Evolutionary conservation across 2,888 invertebrate species (phyloP).

Genomic region (Volucella inanis): DNA sequence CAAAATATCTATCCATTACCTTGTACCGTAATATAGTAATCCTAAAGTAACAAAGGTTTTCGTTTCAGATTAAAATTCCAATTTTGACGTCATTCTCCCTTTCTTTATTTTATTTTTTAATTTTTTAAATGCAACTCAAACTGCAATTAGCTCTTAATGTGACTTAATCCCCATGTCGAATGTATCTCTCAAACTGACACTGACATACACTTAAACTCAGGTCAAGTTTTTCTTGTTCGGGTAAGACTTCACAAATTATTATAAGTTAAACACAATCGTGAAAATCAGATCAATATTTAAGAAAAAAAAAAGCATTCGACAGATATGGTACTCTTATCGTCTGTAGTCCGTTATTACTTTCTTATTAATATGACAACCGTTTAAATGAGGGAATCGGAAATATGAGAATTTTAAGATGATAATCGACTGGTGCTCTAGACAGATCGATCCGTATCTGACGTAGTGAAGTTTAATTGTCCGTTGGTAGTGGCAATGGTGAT

Average conservation of each 20-base stretch:
- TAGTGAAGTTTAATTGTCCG: slow-evolving; percentile 1
- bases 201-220: slow-evolving; percentile 4
- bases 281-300: slow-evolving; percentile 48
- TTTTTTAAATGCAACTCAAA: slow-evolving; percentile 14
- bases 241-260: slow-evolving; percentile 1
- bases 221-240: slow-evolving; percentile 22
- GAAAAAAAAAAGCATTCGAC: slow-evolving; percentile 13
- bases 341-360: slow-evolving; percentile 29
- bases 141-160: slow-evolving; percentile 10
- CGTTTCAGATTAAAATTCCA: no score
- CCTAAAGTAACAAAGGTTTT: no score
- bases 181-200: slow-evolving; percentile 1
- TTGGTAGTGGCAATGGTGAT: slow-evolving; percentile 9
- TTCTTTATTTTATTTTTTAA: neutral
- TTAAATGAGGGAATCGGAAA: slow-evolving; percentile 16
- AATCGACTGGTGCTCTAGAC: neutral
- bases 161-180: slow-evolving; percentile 10
- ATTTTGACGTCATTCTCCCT: no score
- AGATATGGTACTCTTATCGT: neutral
- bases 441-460: slow-evolving; percentile 17
- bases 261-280: slow-evolving; percentile 45
- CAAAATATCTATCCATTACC: no score
- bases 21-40: no score
- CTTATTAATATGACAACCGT: slow-evolving; percentile 41
- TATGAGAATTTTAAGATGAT: neutral